Conservation (phyloP, 2,888 invertebrate species). For the Diabrotica balteata region DNA sequence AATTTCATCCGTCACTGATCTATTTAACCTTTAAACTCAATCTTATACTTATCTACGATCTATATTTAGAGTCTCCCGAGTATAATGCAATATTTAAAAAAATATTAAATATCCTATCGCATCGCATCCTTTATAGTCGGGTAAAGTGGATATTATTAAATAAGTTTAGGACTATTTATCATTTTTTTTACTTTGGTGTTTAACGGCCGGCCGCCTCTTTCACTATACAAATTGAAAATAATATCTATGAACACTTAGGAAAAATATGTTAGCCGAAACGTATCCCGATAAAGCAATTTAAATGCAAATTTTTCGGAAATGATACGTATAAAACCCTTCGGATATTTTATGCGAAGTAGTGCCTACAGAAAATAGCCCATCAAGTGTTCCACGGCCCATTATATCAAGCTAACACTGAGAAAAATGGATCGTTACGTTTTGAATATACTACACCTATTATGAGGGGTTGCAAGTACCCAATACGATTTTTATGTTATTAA, state of each 20-base stretch:
- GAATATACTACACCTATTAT: constrained; percentile 1
- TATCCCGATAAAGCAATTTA: constrained; percentile 29
- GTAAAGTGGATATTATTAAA: too few species aligned
- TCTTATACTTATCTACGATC: too few species aligned
- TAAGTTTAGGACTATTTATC: too few species aligned
- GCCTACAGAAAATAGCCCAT: constrained; percentile 22
- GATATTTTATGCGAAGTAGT: constrained; percentile 27
- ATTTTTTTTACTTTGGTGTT: too few species aligned
- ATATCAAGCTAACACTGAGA: constrained; percentile 19
- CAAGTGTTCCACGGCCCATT: constrained; percentile 25
- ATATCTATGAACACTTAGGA: constrained; percentile 32
- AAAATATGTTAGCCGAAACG: constrained; percentile 30
- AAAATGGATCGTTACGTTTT: constrained; percentile 15
- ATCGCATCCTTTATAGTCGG: too few species aligned
- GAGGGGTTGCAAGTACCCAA: background rate
- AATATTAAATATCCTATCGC: too few species aligned
- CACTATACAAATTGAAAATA: constrained; percentile 22
- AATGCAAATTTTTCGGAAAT: constrained; percentile 34
- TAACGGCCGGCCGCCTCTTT: too few species aligned
- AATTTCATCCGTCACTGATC: too few species aligned
- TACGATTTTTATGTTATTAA: constrained; percentile 2
- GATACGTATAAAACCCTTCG: constrained; percentile 29
- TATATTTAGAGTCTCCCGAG: too few species aligned
- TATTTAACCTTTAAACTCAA: too few species aligned
- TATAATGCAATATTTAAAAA: too few species aligned